Evolutionary conservation across 2,113 vertebrate species (phyloP).

Genomic region (Pangasianodon gigas): DNA sequence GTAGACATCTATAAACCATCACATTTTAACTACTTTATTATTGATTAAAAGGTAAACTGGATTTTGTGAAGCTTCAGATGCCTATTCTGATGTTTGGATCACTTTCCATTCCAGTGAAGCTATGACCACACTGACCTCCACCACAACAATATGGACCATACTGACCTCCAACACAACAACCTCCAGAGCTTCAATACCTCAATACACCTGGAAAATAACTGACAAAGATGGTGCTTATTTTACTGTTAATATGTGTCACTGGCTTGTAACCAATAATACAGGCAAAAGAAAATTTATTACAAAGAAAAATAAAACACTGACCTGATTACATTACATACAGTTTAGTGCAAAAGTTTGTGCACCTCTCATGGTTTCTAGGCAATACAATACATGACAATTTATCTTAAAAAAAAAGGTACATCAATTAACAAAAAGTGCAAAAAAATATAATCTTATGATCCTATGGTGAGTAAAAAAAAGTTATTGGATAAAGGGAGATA

Average conservation of each 20-base stretch:
- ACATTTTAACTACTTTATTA: neutral
- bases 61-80: neutral
- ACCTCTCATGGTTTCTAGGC: neutral
- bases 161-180: slow-evolving; percentile 3
- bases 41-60: neutral
- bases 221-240: neutral
- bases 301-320: neutral
- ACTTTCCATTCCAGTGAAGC: neutral
- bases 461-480: neutral
- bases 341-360: neutral
- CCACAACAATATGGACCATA: neutral
- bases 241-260: neutral
- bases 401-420: neutral
- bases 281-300: neutral
- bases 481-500: neutral
- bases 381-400: neutral
- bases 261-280: neutral
- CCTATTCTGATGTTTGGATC: neutral
- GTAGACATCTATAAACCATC: neutral
- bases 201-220: neutral
- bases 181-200: neutral
- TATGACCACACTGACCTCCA: slow-evolving; percentile 13
- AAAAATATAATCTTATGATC: neutral
- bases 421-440: neutral
- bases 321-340: neutral